Percentiles rank a stretch among this genome's conserved stretches.
phyloP scores from a whole-genome alignment of 2,113 vertebrate genomes.

The Scortum barcoo region DNA sequence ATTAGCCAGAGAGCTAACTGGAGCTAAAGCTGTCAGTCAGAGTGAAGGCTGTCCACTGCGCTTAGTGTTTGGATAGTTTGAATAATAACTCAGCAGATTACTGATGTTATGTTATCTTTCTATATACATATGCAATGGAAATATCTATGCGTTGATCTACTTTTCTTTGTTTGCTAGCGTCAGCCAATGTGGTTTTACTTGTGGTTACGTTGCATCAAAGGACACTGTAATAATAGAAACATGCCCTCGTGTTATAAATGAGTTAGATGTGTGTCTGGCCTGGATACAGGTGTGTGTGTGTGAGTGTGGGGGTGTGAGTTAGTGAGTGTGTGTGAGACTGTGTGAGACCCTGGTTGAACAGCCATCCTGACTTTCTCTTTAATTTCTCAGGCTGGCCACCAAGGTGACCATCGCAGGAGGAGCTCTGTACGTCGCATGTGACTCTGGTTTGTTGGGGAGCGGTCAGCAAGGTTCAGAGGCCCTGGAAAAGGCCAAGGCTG shows the following conservation, averaged over 20 bases:
- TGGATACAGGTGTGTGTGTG: neutral
- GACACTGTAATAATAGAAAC: neutral
- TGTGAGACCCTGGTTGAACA: too few species aligned
- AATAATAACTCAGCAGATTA: neutral
- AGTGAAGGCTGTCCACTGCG: neutral
- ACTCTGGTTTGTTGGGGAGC: slow-evolving; percentile 89
- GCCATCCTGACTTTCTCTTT: too few species aligned
- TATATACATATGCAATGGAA: neutral
- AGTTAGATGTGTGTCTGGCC: neutral
- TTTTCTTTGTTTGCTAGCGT: neutral
- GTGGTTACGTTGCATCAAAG: neutral
- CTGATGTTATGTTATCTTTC: neutral
- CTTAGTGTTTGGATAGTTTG: neutral
- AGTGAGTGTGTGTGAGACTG: too few species aligned
- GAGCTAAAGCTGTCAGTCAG: neutral
- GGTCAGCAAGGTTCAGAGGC: slow-evolving; percentile 87
- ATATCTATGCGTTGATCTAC: too few species aligned
- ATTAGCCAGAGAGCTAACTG: slow-evolving; percentile 49
- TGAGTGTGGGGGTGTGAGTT: too few species aligned
- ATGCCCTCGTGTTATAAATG: neutral
- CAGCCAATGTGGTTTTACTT: neutral
- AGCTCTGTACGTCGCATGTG: slow-evolving; percentile 88
- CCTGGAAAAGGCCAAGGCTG: slow-evolving; percentile 86
- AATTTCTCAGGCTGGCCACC: slow-evolving; percentile 86
- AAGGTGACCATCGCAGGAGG: slow-evolving; percentile 92